Base-by-base conservation (phyloP, 2,888 invertebrate species). In the Boloria selene region DNA sequence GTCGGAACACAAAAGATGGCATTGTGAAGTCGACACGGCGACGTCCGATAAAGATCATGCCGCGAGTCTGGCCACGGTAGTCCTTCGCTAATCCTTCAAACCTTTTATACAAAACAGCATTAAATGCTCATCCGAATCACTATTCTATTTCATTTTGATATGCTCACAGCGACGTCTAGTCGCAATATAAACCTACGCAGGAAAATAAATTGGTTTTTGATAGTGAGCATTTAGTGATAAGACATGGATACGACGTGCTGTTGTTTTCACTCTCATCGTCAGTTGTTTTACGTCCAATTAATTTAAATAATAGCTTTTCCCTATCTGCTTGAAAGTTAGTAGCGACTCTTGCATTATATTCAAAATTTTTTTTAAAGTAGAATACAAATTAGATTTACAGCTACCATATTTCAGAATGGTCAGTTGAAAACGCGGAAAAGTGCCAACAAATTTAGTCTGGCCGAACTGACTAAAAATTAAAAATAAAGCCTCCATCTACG, bases 1-100 rank as follows among this genome's bases (percentile, higher is more conserved):
- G 86, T 88, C 82, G 84, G 83, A 85, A 86, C 83, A 90, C 89
- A 90, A 89, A 90, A 88, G 89, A 88, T 88, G 86, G 86, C 84
- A 88, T 88, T 88, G 87, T 85, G 84, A 78, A 82, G 85, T 83
- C 82, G 84, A 86, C 86, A 38, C 86, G 86, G 86, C 88, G 87
- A 86, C 85, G 85, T 80, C 74, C 83, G 90, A 90, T 90, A 88
- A 82, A 79, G 78, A 89, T 88, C 89, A 77, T 79, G 75, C 78
- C 77, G 70, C 78, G 75, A 74, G 72, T 69, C 71, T 73, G 69
- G 49, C 67, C 75, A 71, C 70, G 71, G 71, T 63, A 74, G 71
- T 77, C 74, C 73, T 69, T 74, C 74, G 72, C 69, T 77, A 77
- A 78, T 77, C 77, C 74, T 76, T 76, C 75, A 79, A 75, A 79